phyloP scores from a whole-genome alignment of 1,140 invertebrate genomes.

The Heliconius himera region DNA sequence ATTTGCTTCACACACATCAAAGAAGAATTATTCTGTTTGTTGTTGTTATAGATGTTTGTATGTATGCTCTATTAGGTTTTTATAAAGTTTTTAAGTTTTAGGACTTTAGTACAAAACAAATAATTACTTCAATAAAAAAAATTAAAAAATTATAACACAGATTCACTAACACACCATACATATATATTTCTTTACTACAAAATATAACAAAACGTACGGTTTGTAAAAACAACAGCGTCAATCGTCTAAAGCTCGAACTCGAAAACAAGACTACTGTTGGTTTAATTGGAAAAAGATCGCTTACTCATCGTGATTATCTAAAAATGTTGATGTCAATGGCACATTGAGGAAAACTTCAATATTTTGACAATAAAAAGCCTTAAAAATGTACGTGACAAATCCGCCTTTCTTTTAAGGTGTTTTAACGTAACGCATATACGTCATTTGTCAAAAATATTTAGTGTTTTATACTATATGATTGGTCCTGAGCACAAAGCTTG shows the following conservation, averaged over 20 bases:
- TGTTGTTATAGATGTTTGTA: too few species aligned
- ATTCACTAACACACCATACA: neutral
- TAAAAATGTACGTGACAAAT: slow-evolving; percentile 70
- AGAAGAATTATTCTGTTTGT: neutral
- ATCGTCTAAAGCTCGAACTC: neutral
- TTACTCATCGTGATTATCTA: slow-evolving; percentile 41
- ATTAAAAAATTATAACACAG: neutral
- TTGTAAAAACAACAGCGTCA: neutral
- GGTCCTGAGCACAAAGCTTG: neutral
- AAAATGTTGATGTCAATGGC: slow-evolving; percentile 58
- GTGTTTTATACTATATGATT: neutral
- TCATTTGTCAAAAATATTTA: slow-evolving; percentile 34
- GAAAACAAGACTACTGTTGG: slow-evolving; percentile 25
- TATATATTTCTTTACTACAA: neutral
- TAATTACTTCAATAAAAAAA: too few species aligned
- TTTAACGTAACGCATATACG: slow-evolving; percentile 44
- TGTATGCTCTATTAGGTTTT: too few species aligned
- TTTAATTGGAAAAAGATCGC: slow-evolving; percentile 35
- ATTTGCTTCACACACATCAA: neutral
- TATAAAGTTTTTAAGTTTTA: too few species aligned
- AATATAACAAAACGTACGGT: neutral
- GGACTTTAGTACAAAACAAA: too few species aligned
- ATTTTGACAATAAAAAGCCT: slow-evolving; percentile 59
- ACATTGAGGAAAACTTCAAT: slow-evolving; percentile 68
- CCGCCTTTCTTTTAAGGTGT: slow-evolving; percentile 48